Base-by-base conservation (phyloP, 2,113 vertebrate species). In the Pangasianodon gigas region DNA sequence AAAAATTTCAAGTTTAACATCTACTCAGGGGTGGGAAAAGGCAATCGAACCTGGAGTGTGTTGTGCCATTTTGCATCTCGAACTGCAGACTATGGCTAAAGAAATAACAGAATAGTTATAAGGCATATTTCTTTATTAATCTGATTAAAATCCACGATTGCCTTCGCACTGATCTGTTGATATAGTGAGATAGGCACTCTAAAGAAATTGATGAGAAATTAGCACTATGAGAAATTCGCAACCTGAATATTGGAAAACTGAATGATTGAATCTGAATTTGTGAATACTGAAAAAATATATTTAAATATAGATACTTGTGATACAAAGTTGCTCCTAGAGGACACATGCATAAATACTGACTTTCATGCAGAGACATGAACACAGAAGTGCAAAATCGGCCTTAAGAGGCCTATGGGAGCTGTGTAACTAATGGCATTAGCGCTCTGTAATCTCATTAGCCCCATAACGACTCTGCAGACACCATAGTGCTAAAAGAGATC, bases 401-500 rank as follows among this genome's bases (percentile, higher is more conserved):
- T 56, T 58, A 80, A 60, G 19, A 58, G n/a, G 84, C 71, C 65
- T 82, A 18, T 44, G 80, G n/a, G 60, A 84, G 56, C n/a, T 44
- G 52, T 62, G 54, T 56, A 69, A 81, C 77, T 74, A 89, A 88
- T 87, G 37, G 48, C 32, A 19, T 89, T 71, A 46, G 51, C 65
- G 24, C 26, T 75, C 81, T 89, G 48, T 87, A 85, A 89, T 89
- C 32, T 84, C 46, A 84, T 84, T 85, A 86, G 48, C 37, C 41
- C 46, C 52, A 81, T 16, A 85, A 74, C 52, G 6, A 62, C 75
- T 84, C 87, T 82, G 65, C 60, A 89, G 60, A 87, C 26, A 24
- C 4, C 29, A 81, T 37, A 44, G n/a, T 85, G 44, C 41, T 9
- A 69, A 85, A 91, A 88, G 52, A 77, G 54, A 89, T 89, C 46